Percentiles rank a stretch among this genome's conserved stretches.
phyloP scores from a whole-genome alignment of 2,888 invertebrate species.

The Isoperla grammatica region DNA sequence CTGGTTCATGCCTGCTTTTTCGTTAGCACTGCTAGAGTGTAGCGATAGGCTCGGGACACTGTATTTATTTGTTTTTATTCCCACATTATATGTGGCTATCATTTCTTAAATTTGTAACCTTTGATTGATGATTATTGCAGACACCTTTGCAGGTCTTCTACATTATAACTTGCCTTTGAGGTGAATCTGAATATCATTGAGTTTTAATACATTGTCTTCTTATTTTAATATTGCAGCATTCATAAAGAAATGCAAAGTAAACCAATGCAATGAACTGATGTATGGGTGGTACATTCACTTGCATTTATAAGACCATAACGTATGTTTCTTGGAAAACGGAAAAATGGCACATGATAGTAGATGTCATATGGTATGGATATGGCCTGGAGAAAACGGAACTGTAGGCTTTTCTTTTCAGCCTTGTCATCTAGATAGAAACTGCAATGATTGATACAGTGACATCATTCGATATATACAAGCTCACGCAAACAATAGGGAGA shows the following conservation, averaged over 20 bases:
- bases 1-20: too few species aligned
- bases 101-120: too few species aligned
- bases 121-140: too few species aligned
- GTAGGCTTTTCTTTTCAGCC: slow-evolving; percentile 29
- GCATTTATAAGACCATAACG: slow-evolving; percentile 25
- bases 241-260: slow-evolving; percentile 29
- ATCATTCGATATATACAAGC: background rate
- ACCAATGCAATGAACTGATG: slow-evolving; percentile 26
- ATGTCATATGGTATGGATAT: slow-evolving; percentile 17
- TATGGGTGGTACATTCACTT: background rate
- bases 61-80: too few species aligned
- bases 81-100: too few species aligned
- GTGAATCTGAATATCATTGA: background rate
- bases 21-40: too few species aligned
- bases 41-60: too few species aligned
- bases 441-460: too few species aligned
- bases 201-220: slow-evolving; percentile 24
- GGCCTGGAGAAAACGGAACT: slow-evolving; percentile 24
- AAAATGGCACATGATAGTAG: slow-evolving; percentile 26
- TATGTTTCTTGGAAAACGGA: slow-evolving; percentile 28
- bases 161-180: background rate
- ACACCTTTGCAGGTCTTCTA: background rate
- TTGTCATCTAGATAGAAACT: slow-evolving; percentile 1
- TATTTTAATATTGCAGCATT: slow-evolving; percentile 32
- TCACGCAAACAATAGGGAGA: slow-evolving; percentile 14